These are phyloP conservation scores for Shinisaurus crocodilurus DNA, from an alignment of 2,113 vertebrate species.

Conservation along the genomic window DNA sequence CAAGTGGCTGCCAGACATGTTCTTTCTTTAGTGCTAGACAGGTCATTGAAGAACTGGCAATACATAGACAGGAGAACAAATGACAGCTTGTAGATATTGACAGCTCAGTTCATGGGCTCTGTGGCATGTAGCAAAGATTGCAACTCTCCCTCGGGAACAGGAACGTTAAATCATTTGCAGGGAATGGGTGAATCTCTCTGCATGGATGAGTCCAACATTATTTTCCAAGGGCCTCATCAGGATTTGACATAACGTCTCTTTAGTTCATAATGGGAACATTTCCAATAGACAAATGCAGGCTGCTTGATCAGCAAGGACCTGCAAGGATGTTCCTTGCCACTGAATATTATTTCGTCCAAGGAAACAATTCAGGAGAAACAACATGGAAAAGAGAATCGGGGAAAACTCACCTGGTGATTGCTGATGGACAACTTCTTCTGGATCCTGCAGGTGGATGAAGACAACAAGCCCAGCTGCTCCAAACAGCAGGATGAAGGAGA, in stretches of 20 bases:
- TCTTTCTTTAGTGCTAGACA: neutral
- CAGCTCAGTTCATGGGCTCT: neutral
- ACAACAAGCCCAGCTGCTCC: constrained; percentile 89
- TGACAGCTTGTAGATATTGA: too few relatives aligned
- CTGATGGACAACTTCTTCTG: constrained; percentile 85
- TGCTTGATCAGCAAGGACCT: neutral
- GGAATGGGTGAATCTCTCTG: neutral
- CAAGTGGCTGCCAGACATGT: too few relatives aligned
- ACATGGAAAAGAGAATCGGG: neutral
- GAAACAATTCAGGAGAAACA: neutral
- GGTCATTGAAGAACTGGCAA: too few relatives aligned
- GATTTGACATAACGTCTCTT: neutral
- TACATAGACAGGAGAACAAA: neutral
- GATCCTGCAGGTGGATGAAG: constrained; percentile 92
- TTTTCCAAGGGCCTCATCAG: neutral
- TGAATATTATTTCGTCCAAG: neutral
- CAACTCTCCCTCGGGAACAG: neutral
- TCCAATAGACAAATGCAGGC: neutral
- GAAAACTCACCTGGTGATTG: constrained; percentile 86
- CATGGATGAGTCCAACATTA: too few relatives aligned
- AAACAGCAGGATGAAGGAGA: constrained; percentile 94
- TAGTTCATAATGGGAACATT: too few relatives aligned
- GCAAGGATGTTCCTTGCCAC: neutral
- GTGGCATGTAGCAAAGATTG: neutral
- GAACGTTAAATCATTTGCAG: neutral